Evolutionary conservation across 2,888 invertebrate genomes (phyloP), one percentile per base, ranked within the genome.

Genomic region (Ochropleura leucogaster): DNA sequence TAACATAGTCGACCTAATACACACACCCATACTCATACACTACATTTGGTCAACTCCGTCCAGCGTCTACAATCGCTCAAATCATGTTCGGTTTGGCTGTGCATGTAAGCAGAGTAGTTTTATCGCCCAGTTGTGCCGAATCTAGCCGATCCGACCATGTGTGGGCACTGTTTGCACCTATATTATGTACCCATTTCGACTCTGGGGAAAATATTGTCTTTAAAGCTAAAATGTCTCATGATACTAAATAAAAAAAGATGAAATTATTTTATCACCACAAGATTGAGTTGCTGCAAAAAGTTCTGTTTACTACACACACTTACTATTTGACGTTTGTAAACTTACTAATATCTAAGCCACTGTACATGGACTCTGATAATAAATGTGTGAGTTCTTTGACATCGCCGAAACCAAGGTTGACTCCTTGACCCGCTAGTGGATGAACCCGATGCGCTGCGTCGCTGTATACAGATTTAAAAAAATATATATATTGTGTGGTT

Each of bases 331-430:
- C 40, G 57, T 63, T 49, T 69, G 3, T 63, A 18, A 55, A 89
- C 94, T 93, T 94, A 98, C 98, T 97, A 68, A 99, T 94, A 87
- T 97, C 97, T 70, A 97, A 97, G 4, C 99, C 99, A 75, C 97
- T 95, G 89, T 97, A 97, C 0, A 97, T 96, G 0, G 98, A 97
- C 42, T 98, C 97, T 0, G 98, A 97, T 20, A 99, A 94, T 18
- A 97, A 92, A 66, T 97, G 95, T 0, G 97, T 97, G n/a, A 99
- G 96, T 83, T 97, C 97, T 49, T 97, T 95, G 0, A 99, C 98
- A 95, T 99, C 99, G 10, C 99, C 99, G 93, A 99, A 99, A 3
- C 99, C 99, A 63, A 99, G 96, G 96, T 99, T 99, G 0, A 99
- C 99, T 10, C 99, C 99, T 95, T 99, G 99, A 0, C 99, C 99